These are phyloP conservation scores for Bombus sibiricus DNA, from an alignment of 1,140 invertebrate genomes.

Conservation along the genomic window DNA sequence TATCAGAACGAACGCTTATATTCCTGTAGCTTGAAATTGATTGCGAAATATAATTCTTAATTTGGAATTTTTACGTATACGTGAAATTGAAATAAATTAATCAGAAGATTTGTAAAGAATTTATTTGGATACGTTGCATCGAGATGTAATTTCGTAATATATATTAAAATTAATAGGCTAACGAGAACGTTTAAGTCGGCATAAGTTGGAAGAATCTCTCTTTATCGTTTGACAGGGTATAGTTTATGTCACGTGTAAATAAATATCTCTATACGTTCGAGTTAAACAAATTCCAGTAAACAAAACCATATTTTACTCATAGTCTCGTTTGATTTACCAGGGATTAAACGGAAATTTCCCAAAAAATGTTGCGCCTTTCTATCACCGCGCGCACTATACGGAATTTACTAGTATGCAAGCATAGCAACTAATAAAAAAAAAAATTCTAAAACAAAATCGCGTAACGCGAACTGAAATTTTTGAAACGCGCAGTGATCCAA, in stretches of 20 bases:
- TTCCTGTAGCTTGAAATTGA: background rate
- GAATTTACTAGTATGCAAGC: background rate
- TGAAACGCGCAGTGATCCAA: background rate
- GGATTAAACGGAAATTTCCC: background rate
- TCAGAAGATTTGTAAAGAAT: background rate
- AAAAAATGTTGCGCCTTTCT: background rate
- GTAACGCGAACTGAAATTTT: background rate
- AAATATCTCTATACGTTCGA: background rate
- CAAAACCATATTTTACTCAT: conserved; percentile 1
- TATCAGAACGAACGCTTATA: background rate
- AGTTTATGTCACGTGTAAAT: background rate
- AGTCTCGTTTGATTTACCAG: background rate
- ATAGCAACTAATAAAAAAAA: background rate
- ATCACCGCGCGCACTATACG: background rate
- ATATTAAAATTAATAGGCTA: background rate
- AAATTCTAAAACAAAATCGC: background rate
- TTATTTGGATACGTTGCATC: background rate
- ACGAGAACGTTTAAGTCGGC: background rate
- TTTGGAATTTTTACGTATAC: background rate
- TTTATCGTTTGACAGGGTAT: background rate
- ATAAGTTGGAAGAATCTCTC: background rate
- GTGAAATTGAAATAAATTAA: background rate
- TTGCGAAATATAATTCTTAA: background rate
- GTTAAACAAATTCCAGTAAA: background rate
- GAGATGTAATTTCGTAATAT: background rate